Evolutionary conservation across 2,888 invertebrate species (phyloP).

Genomic region (Muschampia plurimacula): DNA sequence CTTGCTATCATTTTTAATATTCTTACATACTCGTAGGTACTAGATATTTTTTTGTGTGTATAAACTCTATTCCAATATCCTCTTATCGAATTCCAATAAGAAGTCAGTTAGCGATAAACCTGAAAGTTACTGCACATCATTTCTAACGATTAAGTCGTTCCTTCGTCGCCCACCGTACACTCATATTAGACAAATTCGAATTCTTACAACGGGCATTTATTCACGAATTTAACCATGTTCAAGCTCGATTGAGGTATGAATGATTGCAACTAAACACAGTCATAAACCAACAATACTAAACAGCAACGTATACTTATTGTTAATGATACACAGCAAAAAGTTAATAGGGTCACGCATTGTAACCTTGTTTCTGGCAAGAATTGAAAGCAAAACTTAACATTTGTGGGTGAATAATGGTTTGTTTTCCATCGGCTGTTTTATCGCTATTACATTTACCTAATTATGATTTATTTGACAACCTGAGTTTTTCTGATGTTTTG

Average conservation of each 20-base stretch:
- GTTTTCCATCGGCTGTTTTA: no score
- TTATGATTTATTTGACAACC: no score
- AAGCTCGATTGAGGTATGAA: slow-evolving; percentile 43
- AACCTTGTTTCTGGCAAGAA: background rate
- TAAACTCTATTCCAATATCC: no score
- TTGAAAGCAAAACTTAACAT: background rate
- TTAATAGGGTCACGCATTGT: background rate
- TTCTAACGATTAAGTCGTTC: background rate
- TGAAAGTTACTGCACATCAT: background rate
- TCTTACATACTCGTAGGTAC: no score
- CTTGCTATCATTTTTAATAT: no score
- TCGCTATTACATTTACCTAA: no score
- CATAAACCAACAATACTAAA: slow-evolving; percentile 30
- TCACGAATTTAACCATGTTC: slow-evolving; percentile 47
- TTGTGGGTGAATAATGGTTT: background rate
- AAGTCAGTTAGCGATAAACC: background rate
- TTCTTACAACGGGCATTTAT: slow-evolving; percentile 25
- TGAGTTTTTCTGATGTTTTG: no score
- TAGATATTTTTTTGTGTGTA: no score
- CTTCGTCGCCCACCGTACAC: slow-evolving; percentile 20
- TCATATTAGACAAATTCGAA: slow-evolving; percentile 15
- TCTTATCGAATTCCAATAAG: no score
- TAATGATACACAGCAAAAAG: slow-evolving; percentile 11
- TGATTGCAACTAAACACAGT: slow-evolving; percentile 41
- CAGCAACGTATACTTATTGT: background rate